Evolutionary conservation across 2,888 invertebrate genomes (phyloP).

Genomic region (Melikaiella ostensackeni): DNA sequence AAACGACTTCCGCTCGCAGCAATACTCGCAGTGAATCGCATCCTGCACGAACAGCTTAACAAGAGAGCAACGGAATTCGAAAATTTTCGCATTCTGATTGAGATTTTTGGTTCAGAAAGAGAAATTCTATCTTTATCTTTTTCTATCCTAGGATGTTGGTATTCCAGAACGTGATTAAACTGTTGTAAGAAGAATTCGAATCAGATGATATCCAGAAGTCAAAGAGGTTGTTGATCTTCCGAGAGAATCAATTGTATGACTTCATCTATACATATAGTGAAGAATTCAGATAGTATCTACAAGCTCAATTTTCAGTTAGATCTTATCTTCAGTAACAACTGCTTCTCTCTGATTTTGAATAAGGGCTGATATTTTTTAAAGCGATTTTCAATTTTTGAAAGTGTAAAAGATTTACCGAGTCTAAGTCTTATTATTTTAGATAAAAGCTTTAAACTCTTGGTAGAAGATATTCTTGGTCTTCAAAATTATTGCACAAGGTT

Average conservation of each 20-base stretch:
- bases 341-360: background rate
- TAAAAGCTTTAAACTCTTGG: background rate
- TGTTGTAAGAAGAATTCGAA: too few relatives aligned
- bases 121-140: too few relatives aligned
- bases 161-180: too few relatives aligned
- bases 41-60: conserved; percentile 19
- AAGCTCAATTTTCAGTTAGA: too few relatives aligned
- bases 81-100: background rate
- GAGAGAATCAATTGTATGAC: background rate
- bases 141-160: too few relatives aligned
- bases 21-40: conserved; percentile 4
- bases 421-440: background rate
- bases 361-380: background rate
- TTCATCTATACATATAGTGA: too few relatives aligned
- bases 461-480: background rate
- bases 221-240: background rate
- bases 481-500: background rate
- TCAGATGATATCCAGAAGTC: background rate
- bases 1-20: conserved; percentile 28
- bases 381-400: too few relatives aligned
- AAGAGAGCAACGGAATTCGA: background rate
- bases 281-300: too few relatives aligned
- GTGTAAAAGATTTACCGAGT: too few relatives aligned
- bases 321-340: too few relatives aligned
- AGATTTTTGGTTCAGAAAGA: too few relatives aligned